These are phyloP conservation scores for Perithous albicinctus DNA, from an alignment of 2,888 invertebrate species.

Conservation along the genomic window DNA sequence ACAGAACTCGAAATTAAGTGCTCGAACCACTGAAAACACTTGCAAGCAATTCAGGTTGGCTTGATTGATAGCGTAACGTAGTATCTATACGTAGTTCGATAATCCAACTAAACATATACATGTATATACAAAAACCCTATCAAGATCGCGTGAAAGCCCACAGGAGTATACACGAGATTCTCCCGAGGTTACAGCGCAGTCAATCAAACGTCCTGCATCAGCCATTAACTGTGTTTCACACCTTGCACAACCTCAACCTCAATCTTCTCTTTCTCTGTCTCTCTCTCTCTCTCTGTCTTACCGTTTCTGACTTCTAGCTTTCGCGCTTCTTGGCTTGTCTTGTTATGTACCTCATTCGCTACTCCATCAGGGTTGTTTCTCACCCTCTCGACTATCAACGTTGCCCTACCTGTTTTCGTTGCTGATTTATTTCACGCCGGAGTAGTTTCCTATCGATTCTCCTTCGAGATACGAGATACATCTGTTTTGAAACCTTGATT, in stretches of 20 bases:
- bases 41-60: conserved; percentile 31
- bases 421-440: conserved; percentile 39
- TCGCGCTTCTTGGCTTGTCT: conserved; percentile 15
- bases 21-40: conserved; percentile 21
- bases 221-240: conserved; percentile 66
- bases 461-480: not conserved
- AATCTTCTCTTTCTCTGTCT: conserved; percentile 22
- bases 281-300: no score
- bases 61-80: conserved; percentile 39
- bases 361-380: conserved; percentile 24
- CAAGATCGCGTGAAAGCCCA: conserved; percentile 52
- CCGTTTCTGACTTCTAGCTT: conserved; percentile 8
- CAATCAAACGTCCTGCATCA: conserved; percentile 63
- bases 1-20: not conserved
- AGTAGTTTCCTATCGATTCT: conserved; percentile 17
- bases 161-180: conserved; percentile 42
- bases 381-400: conserved; percentile 6
- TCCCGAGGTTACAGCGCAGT: conserved; percentile 56
- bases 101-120: conserved; percentile 38
- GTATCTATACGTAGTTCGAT: conserved; percentile 35
- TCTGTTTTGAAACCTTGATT: conserved; percentile 3
- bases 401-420: conserved; percentile 25
- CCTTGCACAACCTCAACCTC: conserved; percentile 47
- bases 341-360: conserved; percentile 25
- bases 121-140: conserved; percentile 38